phyloP scores from a whole-genome alignment of 2,113 vertebrate species.

The Edolisoma coerulescens region DNA sequence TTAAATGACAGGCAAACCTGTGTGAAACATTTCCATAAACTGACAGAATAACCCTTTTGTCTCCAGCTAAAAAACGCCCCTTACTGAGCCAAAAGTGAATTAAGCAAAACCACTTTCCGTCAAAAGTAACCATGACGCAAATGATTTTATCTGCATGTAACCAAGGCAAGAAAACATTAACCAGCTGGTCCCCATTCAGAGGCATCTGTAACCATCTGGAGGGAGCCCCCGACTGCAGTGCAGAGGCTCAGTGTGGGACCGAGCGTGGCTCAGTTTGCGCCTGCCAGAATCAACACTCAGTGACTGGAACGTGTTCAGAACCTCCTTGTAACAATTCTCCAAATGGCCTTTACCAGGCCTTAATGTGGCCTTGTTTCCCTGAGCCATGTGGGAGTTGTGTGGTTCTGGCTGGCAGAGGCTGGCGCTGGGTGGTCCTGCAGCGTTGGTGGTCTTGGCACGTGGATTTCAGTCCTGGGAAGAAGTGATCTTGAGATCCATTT shows the following conservation, averaged over 20 bases:
- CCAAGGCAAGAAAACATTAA: slow-evolving; percentile 61
- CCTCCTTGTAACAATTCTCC: slow-evolving; percentile 23
- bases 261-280: not conserved
- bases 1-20: not conserved
- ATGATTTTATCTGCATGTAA: slow-evolving; percentile 44
- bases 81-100: not conserved
- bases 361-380: not conserved
- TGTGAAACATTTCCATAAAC: not conserved
- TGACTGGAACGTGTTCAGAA: slow-evolving; percentile 45
- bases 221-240: slow-evolving; percentile 14
- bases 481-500: not conserved
- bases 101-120: not conserved
- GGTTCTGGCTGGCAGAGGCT: slow-evolving; percentile 21
- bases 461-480: not conserved
- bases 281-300: slow-evolving; percentile 63
- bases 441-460: not conserved
- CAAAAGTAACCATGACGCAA: slow-evolving; percentile 35
- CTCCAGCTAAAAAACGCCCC: not conserved
- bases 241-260: slow-evolving; percentile 20
- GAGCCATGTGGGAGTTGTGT: not conserved
- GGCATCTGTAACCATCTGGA: slow-evolving; percentile 63
- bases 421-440: not conserved
- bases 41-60: slow-evolving; percentile 34
- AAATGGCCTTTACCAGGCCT: not conserved
- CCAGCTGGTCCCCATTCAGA: slow-evolving; percentile 50